These are phyloP conservation scores for Coenonympha arcania DNA, from an alignment of 2,888 invertebrate genomes.

Conservation along the genomic window DNA sequence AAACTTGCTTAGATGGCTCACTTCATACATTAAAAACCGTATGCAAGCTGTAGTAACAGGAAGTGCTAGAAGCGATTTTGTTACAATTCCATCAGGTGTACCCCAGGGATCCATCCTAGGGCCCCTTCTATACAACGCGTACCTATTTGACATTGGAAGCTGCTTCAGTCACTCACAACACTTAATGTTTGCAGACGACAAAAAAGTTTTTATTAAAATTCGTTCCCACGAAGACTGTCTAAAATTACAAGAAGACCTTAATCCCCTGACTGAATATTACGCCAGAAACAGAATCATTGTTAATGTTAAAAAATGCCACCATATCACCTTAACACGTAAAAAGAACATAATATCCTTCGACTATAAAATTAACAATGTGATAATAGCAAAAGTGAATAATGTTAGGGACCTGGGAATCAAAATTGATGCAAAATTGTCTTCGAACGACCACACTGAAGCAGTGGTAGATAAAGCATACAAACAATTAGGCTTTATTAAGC, in stretches of 20 bases:
- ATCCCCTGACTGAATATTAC: no score
- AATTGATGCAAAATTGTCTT: neutral
- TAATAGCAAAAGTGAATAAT: neutral
- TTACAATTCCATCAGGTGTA: conserved; percentile 23
- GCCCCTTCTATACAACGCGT: conserved; percentile 25
- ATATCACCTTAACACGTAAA: no score
- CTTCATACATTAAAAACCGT: conserved; percentile 20
- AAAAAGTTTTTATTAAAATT: no score
- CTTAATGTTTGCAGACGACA: conserved; percentile 21
- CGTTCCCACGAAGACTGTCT: no score
- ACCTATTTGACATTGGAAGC: conserved; percentile 21
- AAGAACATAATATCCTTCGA: conserved; percentile 1
- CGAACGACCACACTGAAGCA: neutral
- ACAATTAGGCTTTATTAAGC: no score
- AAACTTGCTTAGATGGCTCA: conserved; percentile 20
- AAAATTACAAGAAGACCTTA: no score
- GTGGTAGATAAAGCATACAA: no score
- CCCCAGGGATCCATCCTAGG: conserved; percentile 30
- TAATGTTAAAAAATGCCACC: no score
- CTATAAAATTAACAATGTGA: neutral
- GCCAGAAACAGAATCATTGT: no score
- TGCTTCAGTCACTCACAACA: conserved; percentile 7
- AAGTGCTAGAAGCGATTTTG: conserved; percentile 14
- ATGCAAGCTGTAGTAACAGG: conserved; percentile 14
- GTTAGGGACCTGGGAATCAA: neutral